Base-by-base conservation (phyloP, 2,888 invertebrate species). In the Theodoxus fluviatilis region DNA sequence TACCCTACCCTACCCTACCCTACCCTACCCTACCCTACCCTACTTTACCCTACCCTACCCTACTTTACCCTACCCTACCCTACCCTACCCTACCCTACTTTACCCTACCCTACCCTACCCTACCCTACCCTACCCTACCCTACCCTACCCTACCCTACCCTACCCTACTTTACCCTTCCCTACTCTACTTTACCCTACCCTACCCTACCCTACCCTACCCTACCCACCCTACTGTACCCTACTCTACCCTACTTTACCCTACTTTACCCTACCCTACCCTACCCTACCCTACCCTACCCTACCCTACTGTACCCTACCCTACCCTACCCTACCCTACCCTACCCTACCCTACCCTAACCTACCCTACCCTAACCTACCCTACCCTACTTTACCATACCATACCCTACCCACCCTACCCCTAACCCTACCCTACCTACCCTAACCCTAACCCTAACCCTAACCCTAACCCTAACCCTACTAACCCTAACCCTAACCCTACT, bases 21-120 rank as follows among this genome's bases (percentile, higher is more conserved):
- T n/a, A 55, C 55, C 22, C 22, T 18, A 18, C 55, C 55, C 12
- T 18, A 18, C n/a, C 55, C 22, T 18, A 55, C 25, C n/a, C 22
- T 55, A 55, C 22, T n/a, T n/a, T n/a, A n/a, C n/a, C n/a, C n/a
- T n/a, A n/a, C n/a, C n/a, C n/a, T n/a, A n/a, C n/a, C n/a, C n/a
- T n/a, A n/a, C n/a, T n/a, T n/a, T n/a, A 55, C 55, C 55, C 55
- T 55, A 55, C 22, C 55, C 22, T 55, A 55, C 22, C 55, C 25
- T 55, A 55, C 22, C 55, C 55, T 55, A 55, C 55, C 22, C 55
- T n/a, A 55, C 22, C 55, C 22, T n/a, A 55, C n/a, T n/a, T n/a
- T n/a, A n/a, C n/a, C n/a, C n/a, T n/a, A n/a, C n/a, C n/a, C 55
- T 55, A 55, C 55, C 22, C 15, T 55, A 55, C 22, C 55, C 22